Percentiles rank a stretch among this genome's conserved stretches.
Conservation (phyloP, 2,797 vertebrate genomes). For the Dicrostonyx torquatus region DNA sequence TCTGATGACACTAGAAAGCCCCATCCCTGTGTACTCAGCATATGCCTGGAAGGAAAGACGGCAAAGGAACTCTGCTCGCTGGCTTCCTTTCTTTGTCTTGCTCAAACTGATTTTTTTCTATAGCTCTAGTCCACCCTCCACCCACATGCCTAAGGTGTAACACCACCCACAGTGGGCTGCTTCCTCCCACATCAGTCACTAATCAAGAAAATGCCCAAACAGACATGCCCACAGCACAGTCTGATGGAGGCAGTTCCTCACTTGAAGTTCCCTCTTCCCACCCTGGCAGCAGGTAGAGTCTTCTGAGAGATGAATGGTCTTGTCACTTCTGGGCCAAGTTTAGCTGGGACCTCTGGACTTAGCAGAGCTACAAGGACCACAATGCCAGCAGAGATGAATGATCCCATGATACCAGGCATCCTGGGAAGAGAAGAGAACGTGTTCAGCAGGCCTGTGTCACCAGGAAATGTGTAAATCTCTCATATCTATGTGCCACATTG, state of each 20-base stretch:
- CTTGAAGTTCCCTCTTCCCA: neutral
- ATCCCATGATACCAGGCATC: neutral
- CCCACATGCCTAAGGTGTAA: neutral
- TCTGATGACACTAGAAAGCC: neutral
- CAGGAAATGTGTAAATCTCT: rapidly evolving
- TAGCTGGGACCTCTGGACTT: neutral
- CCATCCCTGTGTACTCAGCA: rapidly evolving
- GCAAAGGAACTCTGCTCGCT: neutral
- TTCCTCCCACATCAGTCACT: neutral
- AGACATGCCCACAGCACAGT: neutral
- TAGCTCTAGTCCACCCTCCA: neutral
- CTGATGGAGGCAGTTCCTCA: no score
- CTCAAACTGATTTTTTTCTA: neutral
- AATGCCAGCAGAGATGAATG: rapidly evolving
- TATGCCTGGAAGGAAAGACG: neutral
- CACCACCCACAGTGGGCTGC: neutral
- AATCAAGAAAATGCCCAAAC: neutral
- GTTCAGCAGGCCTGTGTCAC: no score
- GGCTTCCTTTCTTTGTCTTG: neutral
- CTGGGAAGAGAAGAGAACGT: neutral
- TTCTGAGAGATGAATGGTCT: rapidly evolving
- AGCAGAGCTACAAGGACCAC: neutral
- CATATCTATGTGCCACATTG: rapidly evolving
- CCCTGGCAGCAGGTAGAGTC: no score
- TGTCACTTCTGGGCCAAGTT: neutral